Base-by-base conservation (phyloP, 1,140 invertebrate genomes). In the Apis cerana region DNA sequence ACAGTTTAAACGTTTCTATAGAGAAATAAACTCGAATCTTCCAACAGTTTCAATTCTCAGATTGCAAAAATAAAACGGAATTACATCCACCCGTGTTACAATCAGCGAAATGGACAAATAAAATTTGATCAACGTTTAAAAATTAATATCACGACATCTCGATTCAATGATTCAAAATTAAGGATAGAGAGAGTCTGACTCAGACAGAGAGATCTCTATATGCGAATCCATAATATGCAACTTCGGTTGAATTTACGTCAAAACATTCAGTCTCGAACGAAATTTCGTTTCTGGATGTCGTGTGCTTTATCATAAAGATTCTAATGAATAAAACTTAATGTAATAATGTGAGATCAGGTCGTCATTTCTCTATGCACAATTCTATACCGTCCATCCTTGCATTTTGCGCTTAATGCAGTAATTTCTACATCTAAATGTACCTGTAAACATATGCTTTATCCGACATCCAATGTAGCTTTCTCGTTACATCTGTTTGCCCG, bases 401-500 rank as follows among this genome's bases (percentile, higher is more conserved):
- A 80, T 80, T 72, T 64, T 58, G 33, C 56, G 77, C 50, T 80
- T 72, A 54, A 52, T 33, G 27, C 67, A 21, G 56, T 80, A 80
- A 80, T 80, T 72, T 72, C 48, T 80, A 43, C 68, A 56, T 54
- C 77, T 48, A 43, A 64, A 80, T 62, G 23, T 68, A 23, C 17
- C 33, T 59, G 27, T 61, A 80, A 80, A 72, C 77, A 72, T 23
- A 48, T n/a, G 27, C 48, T 71, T 80, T 72, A 71, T 33, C 77
- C 68, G 23, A n/a, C 77, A 56, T 33, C 77, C 68, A 19, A n/a
- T 68, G 48, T 64, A 64, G 58, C 77, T 54, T 62, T 17, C 58
- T 50, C 59, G 19, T 80, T 80, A 80, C 68, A 80, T 64, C n/a
- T 69, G 77, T 80, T 80, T 72, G 58, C 58, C 48, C 27, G 48